phyloP scores from a whole-genome alignment of 2,888 invertebrate species.

The Junonia oenone region DNA sequence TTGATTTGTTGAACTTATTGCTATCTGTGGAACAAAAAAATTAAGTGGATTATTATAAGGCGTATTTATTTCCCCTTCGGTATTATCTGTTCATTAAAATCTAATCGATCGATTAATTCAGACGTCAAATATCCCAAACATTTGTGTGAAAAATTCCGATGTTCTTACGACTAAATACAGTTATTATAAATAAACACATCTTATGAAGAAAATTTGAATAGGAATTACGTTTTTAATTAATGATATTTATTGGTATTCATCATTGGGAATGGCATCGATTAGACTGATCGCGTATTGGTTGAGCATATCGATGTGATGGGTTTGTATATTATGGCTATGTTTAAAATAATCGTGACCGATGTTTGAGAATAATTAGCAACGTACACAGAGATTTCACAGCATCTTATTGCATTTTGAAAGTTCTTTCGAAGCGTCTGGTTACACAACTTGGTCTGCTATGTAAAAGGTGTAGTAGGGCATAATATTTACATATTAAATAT shows the following conservation, averaged over 20 bases:
- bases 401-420: conserved; percentile 72
- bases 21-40: too few relatives aligned
- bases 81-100: too few relatives aligned
- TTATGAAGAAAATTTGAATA: background rate
- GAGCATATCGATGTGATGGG: conserved; percentile 10
- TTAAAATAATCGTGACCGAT: conserved; percentile 63
- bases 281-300: conserved; percentile 35
- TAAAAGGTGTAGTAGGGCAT: background rate
- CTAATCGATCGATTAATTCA: too few relatives aligned
- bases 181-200: background rate
- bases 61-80: too few relatives aligned
- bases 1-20: background rate
- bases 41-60: too few relatives aligned
- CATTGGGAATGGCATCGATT: conserved; percentile 29
- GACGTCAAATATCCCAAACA: background rate
- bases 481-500: background rate
- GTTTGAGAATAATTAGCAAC: conserved; percentile 66
- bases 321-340: conserved; percentile 34
- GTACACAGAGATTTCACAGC: conserved; percentile 61
- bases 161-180: background rate
- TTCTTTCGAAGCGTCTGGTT: conserved; percentile 45
- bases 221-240: conserved; percentile 10
- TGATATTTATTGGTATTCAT: conserved; percentile 14
- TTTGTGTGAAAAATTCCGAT: background rate
- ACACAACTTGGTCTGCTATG: conserved; percentile 41